phyloP scores from a whole-genome alignment of 2,113 vertebrate genomes.

The Perca schrenkii region DNA sequence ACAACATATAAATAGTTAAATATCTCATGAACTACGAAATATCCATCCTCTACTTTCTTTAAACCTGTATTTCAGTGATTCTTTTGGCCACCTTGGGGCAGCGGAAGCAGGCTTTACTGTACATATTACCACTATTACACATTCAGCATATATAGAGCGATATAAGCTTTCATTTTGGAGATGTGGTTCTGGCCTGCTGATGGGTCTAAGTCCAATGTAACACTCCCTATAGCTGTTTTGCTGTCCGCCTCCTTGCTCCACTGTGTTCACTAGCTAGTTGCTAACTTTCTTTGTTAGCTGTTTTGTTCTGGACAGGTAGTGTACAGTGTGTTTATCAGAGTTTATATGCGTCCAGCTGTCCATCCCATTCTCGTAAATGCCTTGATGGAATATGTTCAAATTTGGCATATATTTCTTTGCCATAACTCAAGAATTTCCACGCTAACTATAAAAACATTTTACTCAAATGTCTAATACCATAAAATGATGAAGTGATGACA shows the following conservation, averaged over 20 bases:
- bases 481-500: no score
- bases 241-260: neutral
- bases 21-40: slow-evolving; percentile 16
- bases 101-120: neutral
- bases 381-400: no score
- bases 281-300: neutral
- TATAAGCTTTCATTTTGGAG: neutral
- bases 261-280: neutral
- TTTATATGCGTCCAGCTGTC: neutral
- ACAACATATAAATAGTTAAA: slow-evolving; percentile 14
- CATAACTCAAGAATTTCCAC: no score
- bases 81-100: neutral
- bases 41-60: neutral
- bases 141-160: neutral
- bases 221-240: neutral
- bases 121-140: neutral
- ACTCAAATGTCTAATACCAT: no score
- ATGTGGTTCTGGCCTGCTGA: neutral
- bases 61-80: neutral
- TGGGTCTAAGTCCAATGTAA: neutral
- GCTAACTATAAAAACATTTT: no score
- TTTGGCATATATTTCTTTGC: no score
- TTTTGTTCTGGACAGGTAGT: neutral
- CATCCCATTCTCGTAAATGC: no score
- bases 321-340: neutral